phyloP scores from a whole-genome alignment of 2,797 vertebrate genomes.

The Arrhamphus sclerolepis region DNA sequence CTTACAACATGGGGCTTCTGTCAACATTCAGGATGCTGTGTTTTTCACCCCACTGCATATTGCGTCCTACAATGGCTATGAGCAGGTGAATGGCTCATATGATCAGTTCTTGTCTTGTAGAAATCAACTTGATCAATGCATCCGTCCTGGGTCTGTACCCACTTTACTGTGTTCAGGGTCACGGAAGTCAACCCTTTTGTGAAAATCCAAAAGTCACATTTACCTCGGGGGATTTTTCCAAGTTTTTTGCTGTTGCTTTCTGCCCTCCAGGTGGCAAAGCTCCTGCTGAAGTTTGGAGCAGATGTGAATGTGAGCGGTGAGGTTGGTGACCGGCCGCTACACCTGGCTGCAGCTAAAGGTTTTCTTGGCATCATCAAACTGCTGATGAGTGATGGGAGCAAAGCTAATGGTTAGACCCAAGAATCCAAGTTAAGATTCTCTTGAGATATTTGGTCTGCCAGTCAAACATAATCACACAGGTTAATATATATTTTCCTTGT shows the following conservation, averaged over 20 bases:
- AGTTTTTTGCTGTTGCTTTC: neutral
- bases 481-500: neutral
- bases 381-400: conserved; percentile 87
- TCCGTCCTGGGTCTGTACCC: too few relatives aligned
- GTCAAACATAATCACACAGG: neutral
- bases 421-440: neutral
- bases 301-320: conserved; percentile 92
- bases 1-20: conserved; percentile 90
- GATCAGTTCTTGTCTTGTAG: neutral
- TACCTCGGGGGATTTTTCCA: neutral
- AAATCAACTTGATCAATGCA: too few relatives aligned
- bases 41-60: conserved; percentile 95
- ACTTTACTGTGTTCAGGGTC: too few relatives aligned
- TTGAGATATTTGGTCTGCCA: neutral
- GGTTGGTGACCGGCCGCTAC: conserved; percentile 92
- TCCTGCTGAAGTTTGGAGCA: conserved; percentile 91
- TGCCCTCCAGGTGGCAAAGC: conserved; percentile 81
- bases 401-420: conserved; percentile 85
- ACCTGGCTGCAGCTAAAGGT: conserved; percentile 94
- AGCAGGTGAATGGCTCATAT: conserved; percentile 80
- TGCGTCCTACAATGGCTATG: conserved; percentile 85
- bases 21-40: conserved; percentile 92
- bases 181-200: too few relatives aligned
- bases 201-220: neutral
- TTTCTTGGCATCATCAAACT: conserved; percentile 88